Evolutionary conservation across 1,140 invertebrate species (phyloP).

Genomic region (Schmidtea mediterranea): DNA sequence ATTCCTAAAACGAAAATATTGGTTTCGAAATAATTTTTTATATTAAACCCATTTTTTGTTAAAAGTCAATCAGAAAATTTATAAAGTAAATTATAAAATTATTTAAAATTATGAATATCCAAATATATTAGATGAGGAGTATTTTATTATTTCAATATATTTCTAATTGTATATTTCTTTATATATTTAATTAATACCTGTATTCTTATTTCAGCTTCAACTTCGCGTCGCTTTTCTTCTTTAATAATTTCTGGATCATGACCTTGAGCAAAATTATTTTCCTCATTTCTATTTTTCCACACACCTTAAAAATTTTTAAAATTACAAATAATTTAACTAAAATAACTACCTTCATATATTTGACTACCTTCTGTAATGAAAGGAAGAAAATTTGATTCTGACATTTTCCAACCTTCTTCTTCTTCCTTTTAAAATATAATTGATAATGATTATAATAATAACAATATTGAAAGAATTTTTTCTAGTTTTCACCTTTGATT

Average conservation of each 20-base stretch:
- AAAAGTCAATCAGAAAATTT: too few relatives aligned
- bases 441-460: too few relatives aligned
- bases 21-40: too few relatives aligned
- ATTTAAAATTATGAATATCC: too few relatives aligned
- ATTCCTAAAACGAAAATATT: too few relatives aligned
- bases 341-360: slow-evolving; percentile 16
- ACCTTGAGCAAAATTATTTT: slow-evolving; percentile 36
- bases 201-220: slow-evolving; percentile 52
- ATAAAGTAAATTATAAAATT: too few relatives aligned
- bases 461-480: too few relatives aligned
- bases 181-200: slow-evolving; percentile 15
- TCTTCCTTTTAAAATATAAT: slow-evolving; percentile 17
- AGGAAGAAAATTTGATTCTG: slow-evolving; percentile 22
- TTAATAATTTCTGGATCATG: slow-evolving; percentile 48
- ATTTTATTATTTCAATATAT: too few relatives aligned
- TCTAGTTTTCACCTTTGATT: too few relatives aligned
- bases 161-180: too few relatives aligned
- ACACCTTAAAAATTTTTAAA: slow-evolving; percentile 15
- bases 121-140: too few relatives aligned
- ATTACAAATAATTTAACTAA: neutral
- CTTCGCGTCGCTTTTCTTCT: slow-evolving; percentile 46
- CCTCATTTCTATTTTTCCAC: slow-evolving; percentile 53
- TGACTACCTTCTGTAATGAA: slow-evolving; percentile 19
- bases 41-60: too few relatives aligned
- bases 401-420: slow-evolving; percentile 28